These are phyloP conservation scores for Acanthurus leucopareius DNA, from an alignment of 2,797 vertebrate genomes.

Conservation along the genomic window DNA sequence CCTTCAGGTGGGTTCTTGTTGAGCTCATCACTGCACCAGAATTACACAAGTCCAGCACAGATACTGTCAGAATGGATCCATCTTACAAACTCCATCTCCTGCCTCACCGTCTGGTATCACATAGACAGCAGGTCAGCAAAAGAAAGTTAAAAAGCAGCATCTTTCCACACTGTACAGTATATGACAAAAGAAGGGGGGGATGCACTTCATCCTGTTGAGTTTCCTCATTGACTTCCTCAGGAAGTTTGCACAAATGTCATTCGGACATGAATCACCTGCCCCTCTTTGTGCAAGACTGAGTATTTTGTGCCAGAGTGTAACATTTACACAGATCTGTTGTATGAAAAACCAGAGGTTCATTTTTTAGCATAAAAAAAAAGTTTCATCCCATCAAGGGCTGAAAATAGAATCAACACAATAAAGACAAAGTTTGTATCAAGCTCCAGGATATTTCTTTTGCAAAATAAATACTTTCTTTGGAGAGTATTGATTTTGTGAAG, in stretches of 20 bases:
- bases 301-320: constrained; percentile 64
- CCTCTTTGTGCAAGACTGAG: constrained; percentile 65
- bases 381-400: not conserved
- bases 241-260: constrained; percentile 70
- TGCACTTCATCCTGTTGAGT: constrained; percentile 69
- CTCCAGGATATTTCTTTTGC: not conserved
- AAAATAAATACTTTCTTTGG: too few relatives aligned
- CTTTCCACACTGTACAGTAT: constrained; percentile 45
- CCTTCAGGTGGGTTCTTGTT: constrained; percentile 82
- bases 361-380: not conserved
- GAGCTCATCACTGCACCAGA: constrained; percentile 67
- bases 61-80: constrained; percentile 83
- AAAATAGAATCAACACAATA: not conserved
- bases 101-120: constrained; percentile 83
- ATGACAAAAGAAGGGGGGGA: constrained; percentile 48
- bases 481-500: not conserved
- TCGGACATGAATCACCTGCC: constrained; percentile 71
- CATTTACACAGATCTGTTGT: constrained; percentile 2
- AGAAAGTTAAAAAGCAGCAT: not conserved
- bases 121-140: constrained; percentile 80
- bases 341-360: not conserved
- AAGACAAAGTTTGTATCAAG: not conserved
- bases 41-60: constrained; percentile 59
- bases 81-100: constrained; percentile 55
- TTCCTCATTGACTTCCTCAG: constrained; percentile 77